Conservation (phyloP, 2,113 vertebrate species). For the Rhabdomys dilectus region DNA sequence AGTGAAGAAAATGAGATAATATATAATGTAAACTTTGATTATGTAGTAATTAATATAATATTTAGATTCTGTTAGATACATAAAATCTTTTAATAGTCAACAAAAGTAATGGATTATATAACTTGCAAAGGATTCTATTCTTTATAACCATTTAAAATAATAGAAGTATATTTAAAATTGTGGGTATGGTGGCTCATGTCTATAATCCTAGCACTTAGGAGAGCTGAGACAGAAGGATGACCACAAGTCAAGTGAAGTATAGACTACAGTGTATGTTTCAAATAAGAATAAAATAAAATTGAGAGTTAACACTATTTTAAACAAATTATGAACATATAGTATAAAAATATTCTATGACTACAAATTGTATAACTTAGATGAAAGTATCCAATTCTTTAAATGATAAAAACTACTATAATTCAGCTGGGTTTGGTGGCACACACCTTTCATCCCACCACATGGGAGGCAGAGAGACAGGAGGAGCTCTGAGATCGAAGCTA, state of each 20-base stretch:
- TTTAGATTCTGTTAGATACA: not conserved
- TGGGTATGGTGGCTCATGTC: not conserved
- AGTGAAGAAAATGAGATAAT: not conserved
- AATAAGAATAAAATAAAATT: not conserved
- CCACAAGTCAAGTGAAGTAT: not conserved
- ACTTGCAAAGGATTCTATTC: not conserved
- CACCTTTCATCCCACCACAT: not conserved
- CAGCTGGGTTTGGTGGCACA: not conserved
- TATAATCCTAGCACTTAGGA: not conserved
- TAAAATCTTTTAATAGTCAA: slow-evolving; percentile 1
- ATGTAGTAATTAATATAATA: not conserved
- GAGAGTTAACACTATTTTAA: not conserved
- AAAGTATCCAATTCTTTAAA: not conserved
- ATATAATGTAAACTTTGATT: not conserved
- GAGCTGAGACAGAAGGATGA: not conserved
- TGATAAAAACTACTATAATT: not conserved
- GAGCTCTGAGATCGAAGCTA: not conserved
- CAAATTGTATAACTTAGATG: slow-evolving; percentile 33
- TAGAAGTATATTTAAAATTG: slow-evolving; percentile 31
- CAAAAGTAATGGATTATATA: slow-evolving; percentile 24
- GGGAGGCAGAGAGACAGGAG: not conserved
- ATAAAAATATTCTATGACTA: slow-evolving; percentile 23
- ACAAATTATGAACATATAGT: not conserved
- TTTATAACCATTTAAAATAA: not conserved
- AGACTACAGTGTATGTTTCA: not conserved